Evolutionary conservation across 2,113 vertebrate species (phyloP).

Genomic region (Lampris megalopsis): DNA sequence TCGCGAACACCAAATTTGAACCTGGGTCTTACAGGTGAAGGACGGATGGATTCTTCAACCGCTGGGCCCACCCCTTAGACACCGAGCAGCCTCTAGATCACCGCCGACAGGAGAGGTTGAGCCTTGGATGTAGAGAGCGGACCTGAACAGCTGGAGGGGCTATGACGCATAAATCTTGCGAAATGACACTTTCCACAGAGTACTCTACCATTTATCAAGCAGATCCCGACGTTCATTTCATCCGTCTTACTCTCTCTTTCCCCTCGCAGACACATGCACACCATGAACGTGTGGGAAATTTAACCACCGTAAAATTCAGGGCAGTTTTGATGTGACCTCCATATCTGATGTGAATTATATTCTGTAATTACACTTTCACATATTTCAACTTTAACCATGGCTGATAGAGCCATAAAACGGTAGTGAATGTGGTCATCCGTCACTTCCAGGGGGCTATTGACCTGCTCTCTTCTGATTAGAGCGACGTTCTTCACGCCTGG

Average conservation of each 20-base stretch:
- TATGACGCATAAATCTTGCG: slow-evolving; percentile 44
- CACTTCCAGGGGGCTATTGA: slow-evolving; percentile 63
- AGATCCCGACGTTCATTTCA: slow-evolving; percentile 69
- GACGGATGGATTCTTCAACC: no score
- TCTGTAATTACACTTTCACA: slow-evolving; percentile 56
- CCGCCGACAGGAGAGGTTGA: slow-evolving; percentile 14
- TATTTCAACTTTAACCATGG: slow-evolving; percentile 68
- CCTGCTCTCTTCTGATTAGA: slow-evolving; percentile 49
- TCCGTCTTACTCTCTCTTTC: slow-evolving; percentile 18
- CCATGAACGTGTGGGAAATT: slow-evolving; percentile 24
- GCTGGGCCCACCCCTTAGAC: no score
- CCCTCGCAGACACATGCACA: slow-evolving; percentile 18
- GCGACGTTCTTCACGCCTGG: slow-evolving; percentile 69
- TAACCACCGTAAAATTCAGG: slow-evolving; percentile 65
- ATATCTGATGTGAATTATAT: slow-evolving; percentile 62
- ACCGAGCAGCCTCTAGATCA: not conserved
- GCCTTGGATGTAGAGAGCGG: slow-evolving; percentile 36
- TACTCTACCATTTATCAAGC: slow-evolving; percentile 55
- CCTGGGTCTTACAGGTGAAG: no score
- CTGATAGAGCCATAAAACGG: slow-evolving; percentile 67
- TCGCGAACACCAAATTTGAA: no score
- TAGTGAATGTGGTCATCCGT: slow-evolving; percentile 59
- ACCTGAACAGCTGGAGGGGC: slow-evolving; percentile 43
- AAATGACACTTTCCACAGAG: slow-evolving; percentile 53
- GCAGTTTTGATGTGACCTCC: slow-evolving; percentile 70